Percentiles rank a stretch among this genome's conserved stretches.
phyloP scores from a whole-genome alignment of 2,888 invertebrate genomes.

The Conchocele bisecta region DNA sequence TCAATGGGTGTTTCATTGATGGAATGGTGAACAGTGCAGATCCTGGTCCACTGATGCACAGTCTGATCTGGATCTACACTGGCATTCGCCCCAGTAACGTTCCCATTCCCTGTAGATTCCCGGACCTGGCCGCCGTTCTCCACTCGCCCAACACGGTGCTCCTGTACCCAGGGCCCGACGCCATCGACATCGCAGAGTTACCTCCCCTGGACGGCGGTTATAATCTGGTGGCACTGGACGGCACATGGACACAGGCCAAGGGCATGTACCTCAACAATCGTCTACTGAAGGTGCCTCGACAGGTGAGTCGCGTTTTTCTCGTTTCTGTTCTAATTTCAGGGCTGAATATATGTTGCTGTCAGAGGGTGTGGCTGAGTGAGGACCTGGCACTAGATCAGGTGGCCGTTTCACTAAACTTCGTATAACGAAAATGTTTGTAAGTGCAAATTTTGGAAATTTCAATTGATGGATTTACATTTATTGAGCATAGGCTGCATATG shows the following conservation, averaged over 20 bases:
- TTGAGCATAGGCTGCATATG: too few relatives aligned
- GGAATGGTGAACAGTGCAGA: too few relatives aligned
- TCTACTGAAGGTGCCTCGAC: slow-evolving; percentile 88
- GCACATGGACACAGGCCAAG: slow-evolving; percentile 98
- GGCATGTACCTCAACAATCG: slow-evolving; percentile 93
- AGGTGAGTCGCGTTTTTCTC: slow-evolving; percentile 82
- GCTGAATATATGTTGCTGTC: neutral
- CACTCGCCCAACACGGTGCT: slow-evolving; percentile 88
- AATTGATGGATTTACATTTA: too few relatives aligned
- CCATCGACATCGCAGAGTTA: slow-evolving; percentile 87
- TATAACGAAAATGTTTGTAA: too few relatives aligned
- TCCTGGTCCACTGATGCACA: too few relatives aligned
- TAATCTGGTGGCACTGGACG: slow-evolving; percentile 93
- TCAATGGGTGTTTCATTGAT: too few relatives aligned
- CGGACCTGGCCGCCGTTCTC: slow-evolving; percentile 87
- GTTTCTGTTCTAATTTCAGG: neutral
- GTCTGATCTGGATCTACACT: too few relatives aligned
- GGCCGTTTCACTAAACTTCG: too few relatives aligned
- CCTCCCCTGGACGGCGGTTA: slow-evolving; percentile 84
- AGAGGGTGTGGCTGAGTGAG: too few relatives aligned
- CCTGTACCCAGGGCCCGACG: slow-evolving; percentile 82
- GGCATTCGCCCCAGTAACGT: too few relatives aligned
- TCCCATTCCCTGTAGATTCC: slow-evolving; percentile 52
- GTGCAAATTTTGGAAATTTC: too few relatives aligned
- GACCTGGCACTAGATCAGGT: too few relatives aligned